A percentile compares a stretch with the other conserved stretches of the same genome.
Conservation (phyloP, 2,113 vertebrate genomes). For the Dolichotis patagonum region DNA sequence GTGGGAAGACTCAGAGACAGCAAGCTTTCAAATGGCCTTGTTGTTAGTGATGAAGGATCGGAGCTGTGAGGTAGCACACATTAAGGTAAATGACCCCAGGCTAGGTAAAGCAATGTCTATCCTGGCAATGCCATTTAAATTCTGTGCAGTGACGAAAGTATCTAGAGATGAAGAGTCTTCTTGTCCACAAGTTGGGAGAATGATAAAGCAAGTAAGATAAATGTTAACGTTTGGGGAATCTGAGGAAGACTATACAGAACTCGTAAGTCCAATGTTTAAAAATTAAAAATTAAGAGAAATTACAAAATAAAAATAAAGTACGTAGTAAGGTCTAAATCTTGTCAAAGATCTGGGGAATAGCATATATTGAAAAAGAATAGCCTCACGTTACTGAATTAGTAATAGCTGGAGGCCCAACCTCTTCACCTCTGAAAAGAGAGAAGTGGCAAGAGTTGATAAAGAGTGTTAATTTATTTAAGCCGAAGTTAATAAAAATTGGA, state of each 20-base stretch:
- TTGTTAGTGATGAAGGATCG: background rate
- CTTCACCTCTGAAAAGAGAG: background rate
- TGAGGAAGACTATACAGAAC: background rate
- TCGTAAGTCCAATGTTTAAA: background rate
- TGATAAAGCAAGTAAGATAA: background rate
- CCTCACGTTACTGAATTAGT: background rate
- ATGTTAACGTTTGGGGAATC: background rate
- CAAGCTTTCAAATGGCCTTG: background rate
- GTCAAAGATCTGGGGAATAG: background rate
- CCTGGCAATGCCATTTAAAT: background rate
- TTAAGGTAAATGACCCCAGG: background rate
- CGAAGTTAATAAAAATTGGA: constrained; percentile 59
- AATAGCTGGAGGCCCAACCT: background rate
- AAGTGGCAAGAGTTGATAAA: background rate
- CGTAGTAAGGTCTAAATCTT: background rate
- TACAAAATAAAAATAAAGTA: background rate
- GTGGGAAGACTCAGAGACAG: background rate
- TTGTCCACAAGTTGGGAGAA: background rate
- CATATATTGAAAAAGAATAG: background rate
- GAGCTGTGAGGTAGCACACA: background rate
- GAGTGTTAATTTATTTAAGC: constrained; percentile 34
- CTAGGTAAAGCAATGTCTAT: background rate
- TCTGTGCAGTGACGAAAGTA: background rate
- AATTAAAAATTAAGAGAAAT: background rate
- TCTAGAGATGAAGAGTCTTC: background rate